These are phyloP conservation scores for Harpagus bidentatus DNA, from an alignment of 2,113 vertebrate species.

Conservation along the genomic window DNA sequence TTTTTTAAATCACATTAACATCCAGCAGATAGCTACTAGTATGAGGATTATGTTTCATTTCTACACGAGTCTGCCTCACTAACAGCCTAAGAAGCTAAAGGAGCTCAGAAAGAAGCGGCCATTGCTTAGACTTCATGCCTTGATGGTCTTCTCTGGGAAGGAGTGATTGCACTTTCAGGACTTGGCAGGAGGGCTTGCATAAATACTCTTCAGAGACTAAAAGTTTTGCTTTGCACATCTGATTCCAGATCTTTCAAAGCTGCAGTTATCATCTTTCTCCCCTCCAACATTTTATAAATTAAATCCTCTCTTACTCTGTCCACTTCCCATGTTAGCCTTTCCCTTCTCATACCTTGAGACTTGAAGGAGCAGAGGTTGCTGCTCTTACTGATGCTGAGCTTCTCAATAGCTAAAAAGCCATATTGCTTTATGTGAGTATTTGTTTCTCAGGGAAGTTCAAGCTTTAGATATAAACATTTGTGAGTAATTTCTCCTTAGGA, in stretches of 20 bases:
- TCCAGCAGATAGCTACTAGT: background rate
- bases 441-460: background rate
- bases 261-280: background rate
- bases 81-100: background rate
- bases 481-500: background rate
- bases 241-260: background rate
- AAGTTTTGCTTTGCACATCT: background rate
- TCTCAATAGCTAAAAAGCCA: background rate
- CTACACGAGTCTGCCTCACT: background rate
- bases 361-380: background rate
- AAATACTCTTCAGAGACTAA: background rate
- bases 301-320: background rate
- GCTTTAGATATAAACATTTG: slow-evolving; percentile 17
- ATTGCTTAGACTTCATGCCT: background rate
- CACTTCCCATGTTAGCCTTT: background rate
- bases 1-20: background rate
- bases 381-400: background rate
- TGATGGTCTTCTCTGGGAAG: background rate
- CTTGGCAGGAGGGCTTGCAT: background rate
- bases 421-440: background rate
- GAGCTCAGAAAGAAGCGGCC: background rate
- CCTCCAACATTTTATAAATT: background rate
- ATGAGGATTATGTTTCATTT: background rate
- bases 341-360: background rate
- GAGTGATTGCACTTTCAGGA: background rate